Conservation (phyloP, 2,888 invertebrate genomes). For the Xestia xanthographa region DNA sequence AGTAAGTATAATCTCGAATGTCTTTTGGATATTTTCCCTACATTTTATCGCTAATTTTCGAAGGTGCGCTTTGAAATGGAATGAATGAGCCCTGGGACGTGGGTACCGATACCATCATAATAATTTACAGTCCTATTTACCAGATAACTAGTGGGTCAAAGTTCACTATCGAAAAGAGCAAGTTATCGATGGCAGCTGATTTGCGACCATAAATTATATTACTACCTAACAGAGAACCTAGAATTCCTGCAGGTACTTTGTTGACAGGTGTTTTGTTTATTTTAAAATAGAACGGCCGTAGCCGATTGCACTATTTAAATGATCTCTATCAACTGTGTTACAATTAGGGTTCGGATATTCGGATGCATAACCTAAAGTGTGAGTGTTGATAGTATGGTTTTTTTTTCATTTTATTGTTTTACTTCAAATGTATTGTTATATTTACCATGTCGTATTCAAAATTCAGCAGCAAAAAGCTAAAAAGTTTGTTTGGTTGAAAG, state of each 20-base stretch:
- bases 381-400: no score
- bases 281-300: no score
- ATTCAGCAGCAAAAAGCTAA: no score
- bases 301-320: no score
- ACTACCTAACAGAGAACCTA: background rate
- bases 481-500: no score
- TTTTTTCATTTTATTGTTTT: no score
- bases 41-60: constrained; percentile 2
- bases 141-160: background rate
- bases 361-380: no score
- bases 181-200: background rate
- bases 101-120: constrained; percentile 22
- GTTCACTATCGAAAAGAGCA: constrained; percentile 16
- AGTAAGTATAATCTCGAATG: background rate
- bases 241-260: background rate
- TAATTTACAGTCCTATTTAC: constrained; percentile 8
- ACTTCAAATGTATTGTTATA: no score
- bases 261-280: background rate
- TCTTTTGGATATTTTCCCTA: background rate
- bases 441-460: background rate
- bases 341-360: background rate
- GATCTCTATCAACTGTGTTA: no score
- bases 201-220: constrained; percentile 1
- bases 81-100: background rate
- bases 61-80: constrained; percentile 8